Evolutionary conservation across 2,888 invertebrate genomes (phyloP), one percentile per base, ranked within the genome.

Genomic region (Ochropacha duplaris): DNA sequence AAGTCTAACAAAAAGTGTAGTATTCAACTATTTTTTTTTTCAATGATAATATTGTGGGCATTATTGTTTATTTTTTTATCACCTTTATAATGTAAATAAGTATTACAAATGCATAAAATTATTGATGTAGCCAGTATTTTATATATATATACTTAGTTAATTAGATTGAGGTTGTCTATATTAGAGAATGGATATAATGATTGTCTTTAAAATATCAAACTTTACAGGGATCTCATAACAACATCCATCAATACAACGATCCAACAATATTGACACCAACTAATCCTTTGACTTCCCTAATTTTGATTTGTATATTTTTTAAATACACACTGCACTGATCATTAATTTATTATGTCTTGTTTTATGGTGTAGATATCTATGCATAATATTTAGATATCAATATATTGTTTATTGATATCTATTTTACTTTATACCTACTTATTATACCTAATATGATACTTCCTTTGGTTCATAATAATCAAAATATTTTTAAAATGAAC

Each of bases 121-220:
- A 19, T 44, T 52, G 34, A 64, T 64, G 56, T 63, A 66, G 71
- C 65, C 74, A 76, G 76, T 76, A 74, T 75, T 76, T 71, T 64
- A 64, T 69, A 65, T 66, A 56, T 70, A 62, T 62, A 62, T 64
- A 57, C 62, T 64, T 70, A 57, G 63, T 64, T 68, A 54, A 54
- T 56, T 49, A 49, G 16, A 16, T 22, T 34, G 28, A 39, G 55
- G 22, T 61, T 57, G 50, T 55, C 52, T 55, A 19, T 24, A 19
- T 55, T 39, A 39, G n/a, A 39, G 34, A 4, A 49, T 57, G 60
- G 60, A 57, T 60, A 52, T 49, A 50, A 60, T 60, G 55, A 56
- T 60, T 49, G 52, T 52, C 39, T 0, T 51, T 31, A 55, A 51
- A 31, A 54, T 52, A 54, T 54, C 52, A 55, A 50, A 56, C 54